Percentiles rank a stretch among this genome's conserved stretches.
Conservation (phyloP, 2,888 invertebrate genomes). For the Caenorhabditis doughertyi region DNA sequence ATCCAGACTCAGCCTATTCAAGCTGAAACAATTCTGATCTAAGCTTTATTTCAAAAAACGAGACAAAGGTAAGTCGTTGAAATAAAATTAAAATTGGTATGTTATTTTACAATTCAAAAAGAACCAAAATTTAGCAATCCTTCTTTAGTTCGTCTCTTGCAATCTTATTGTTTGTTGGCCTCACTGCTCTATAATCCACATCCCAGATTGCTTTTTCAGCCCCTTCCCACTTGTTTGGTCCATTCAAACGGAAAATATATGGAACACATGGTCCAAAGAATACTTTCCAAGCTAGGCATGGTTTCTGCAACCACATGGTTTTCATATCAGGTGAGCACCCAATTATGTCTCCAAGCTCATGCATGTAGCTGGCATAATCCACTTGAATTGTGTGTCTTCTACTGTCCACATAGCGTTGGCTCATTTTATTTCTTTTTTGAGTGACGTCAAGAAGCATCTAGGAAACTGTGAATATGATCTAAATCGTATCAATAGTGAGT, state of each 20-base stretch:
- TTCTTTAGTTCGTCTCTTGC: no score
- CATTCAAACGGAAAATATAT: conserved; percentile 75
- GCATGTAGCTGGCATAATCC: conserved; percentile 83
- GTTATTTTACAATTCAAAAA: no score
- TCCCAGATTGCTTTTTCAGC: conserved; percentile 83
- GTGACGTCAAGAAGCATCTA: conserved; percentile 83
- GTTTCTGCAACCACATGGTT: conserved; percentile 78
- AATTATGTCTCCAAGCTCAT: conserved; percentile 83
- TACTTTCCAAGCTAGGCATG: conserved; percentile 59
- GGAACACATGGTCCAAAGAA: conserved; percentile 70
- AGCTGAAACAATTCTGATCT: no score
- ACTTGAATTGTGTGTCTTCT: conserved; percentile 84
- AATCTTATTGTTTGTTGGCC: conserved; percentile 34
- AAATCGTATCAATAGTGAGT: no score
- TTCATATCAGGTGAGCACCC: conserved; percentile 83
- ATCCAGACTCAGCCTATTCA: no score
- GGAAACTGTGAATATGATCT: neutral
- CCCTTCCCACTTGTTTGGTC: conserved; percentile 84
- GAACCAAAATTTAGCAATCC: no score
- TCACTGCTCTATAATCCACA: conserved; percentile 62
- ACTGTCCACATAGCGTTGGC: conserved; percentile 72
- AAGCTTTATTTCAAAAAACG: no score
- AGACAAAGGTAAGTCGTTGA: no score
- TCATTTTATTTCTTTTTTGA: conserved; percentile 76
- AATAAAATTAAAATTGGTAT: no score